A percentile compares a stretch with the other conserved stretches of the same genome.
phyloP scores from a whole-genome alignment of 2,888 invertebrate genomes.

The Agonopterix alstromeriana region DNA sequence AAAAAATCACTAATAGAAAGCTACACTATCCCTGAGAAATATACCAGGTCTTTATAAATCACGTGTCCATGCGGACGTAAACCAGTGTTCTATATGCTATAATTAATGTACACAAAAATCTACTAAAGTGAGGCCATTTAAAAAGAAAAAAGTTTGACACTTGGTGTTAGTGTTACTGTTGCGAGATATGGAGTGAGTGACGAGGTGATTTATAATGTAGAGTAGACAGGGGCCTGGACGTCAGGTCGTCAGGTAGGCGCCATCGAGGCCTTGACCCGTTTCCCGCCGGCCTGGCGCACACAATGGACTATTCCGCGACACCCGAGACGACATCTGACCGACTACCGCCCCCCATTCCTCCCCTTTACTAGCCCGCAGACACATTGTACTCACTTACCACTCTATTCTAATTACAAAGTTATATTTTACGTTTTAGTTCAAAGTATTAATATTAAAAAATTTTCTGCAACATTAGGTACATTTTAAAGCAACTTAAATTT shows the following conservation, averaged over 20 bases:
- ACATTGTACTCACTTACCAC: not conserved
- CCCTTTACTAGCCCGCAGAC: slow-evolving; percentile 9
- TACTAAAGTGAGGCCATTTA: no score
- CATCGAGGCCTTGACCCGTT: slow-evolving; percentile 53
- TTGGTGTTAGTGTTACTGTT: no score
- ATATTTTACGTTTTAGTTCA: not conserved
- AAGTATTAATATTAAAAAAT: no score
- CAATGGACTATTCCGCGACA: slow-evolving; percentile 64
- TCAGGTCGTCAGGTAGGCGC: slow-evolving; percentile 61
- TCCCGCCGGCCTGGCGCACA: slow-evolving; percentile 28
- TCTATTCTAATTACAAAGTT: not conserved
- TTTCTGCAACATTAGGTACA: no score
- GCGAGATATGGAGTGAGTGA: not conserved
- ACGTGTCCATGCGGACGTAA: no score
- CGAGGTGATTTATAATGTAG: slow-evolving; percentile 9
- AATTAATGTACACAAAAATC: no score
- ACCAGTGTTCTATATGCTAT: no score
- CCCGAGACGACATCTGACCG: slow-evolving; percentile 45
- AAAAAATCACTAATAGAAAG: no score
- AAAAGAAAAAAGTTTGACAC: no score
- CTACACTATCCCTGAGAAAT: no score
- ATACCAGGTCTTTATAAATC: no score
- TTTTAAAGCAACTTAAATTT: no score
- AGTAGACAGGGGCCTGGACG: slow-evolving; percentile 26
- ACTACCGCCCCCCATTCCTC: slow-evolving; percentile 21